A percentile compares a stretch with the other conserved stretches of the same genome.
Evolutionary conservation across 2,113 vertebrate species (phyloP).

Genomic region (Nothoprocta pentlandii): DNA sequence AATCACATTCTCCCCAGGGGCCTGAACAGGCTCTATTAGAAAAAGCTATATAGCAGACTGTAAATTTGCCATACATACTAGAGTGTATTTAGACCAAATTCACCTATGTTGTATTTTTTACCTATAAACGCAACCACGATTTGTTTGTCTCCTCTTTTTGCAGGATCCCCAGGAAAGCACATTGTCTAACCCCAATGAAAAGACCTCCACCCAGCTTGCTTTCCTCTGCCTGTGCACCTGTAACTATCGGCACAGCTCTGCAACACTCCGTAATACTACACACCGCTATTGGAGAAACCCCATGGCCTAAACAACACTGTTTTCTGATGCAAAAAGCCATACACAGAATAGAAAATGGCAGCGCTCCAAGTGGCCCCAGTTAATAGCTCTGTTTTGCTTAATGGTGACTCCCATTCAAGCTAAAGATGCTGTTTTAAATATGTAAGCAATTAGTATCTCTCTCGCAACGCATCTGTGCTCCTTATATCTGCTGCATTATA

Average conservation of each 20-base stretch:
- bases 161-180: not conserved
- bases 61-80: slow-evolving; percentile 43
- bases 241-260: not conserved
- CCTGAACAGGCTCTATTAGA: slow-evolving; percentile 27
- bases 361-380: slow-evolving; percentile 68
- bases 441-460: slow-evolving; percentile 74
- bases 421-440: slow-evolving; percentile 73
- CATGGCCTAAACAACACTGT: not conserved
- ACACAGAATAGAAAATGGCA: slow-evolving; percentile 57
- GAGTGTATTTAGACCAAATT: slow-evolving; percentile 34
- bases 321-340: slow-evolving; percentile 17
- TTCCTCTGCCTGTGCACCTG: accelerated
- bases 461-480: slow-evolving; percentile 71
- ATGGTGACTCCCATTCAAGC: slow-evolving; percentile 69
- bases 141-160: slow-evolving; percentile 23
- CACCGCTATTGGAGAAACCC: not conserved
- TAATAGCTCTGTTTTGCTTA: slow-evolving; percentile 75
- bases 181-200: not conserved
- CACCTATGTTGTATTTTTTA: slow-evolving; percentile 26
- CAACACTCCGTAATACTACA: not conserved
- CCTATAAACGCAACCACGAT: slow-evolving; percentile 27
- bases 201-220: not conserved
- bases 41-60: slow-evolving; percentile 23
- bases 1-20: slow-evolving; percentile 37
- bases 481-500: slow-evolving; percentile 54